A percentile compares a stretch with the other conserved stretches of the same genome.
phyloP scores from a whole-genome alignment of 2,888 invertebrate genomes.

The Hirtodrosophila trivittata region DNA sequence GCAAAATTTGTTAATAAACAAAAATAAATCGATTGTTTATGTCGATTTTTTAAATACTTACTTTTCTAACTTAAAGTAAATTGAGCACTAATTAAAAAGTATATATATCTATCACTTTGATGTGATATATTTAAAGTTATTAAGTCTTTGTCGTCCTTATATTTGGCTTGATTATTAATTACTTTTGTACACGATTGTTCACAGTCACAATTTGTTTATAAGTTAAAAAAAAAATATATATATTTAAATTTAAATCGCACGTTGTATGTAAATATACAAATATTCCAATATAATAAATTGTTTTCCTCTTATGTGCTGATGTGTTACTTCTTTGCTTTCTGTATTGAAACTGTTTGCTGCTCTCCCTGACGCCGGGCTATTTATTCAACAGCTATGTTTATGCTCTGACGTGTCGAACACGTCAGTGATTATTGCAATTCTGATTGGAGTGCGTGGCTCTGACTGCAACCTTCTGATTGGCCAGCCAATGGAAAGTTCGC shows the following conservation, averaged over 20 bases:
- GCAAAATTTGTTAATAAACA: constrained; percentile 9
- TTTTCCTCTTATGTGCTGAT: constrained; percentile 39
- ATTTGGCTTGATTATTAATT: constrained; percentile 54
- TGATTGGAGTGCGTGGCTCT: constrained; percentile 72
- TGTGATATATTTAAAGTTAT: constrained; percentile 29
- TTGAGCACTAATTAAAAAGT: constrained; percentile 39
- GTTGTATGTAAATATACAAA: constrained; percentile 21
- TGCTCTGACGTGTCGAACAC: constrained; percentile 57
- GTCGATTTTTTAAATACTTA: constrained; percentile 64
- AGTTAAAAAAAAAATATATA: constrained; percentile 27
- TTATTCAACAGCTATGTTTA: constrained; percentile 73
- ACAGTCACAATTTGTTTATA: constrained; percentile 49
- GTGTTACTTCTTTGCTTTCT: constrained; percentile 74
- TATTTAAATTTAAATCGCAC: constrained; percentile 37
- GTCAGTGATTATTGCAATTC: constrained; percentile 61
- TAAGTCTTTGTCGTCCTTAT: constrained; percentile 52
- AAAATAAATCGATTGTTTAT: constrained; percentile 41
- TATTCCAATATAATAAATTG: constrained; percentile 20
- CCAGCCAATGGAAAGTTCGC: constrained; percentile 40
- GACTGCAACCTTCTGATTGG: constrained; percentile 65
- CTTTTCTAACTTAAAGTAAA: constrained; percentile 60
- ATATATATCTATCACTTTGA: constrained; percentile 50
- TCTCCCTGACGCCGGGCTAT: constrained; percentile 72
- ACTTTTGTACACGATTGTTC: constrained; percentile 45
- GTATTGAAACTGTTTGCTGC: constrained; percentile 80